Conservation (phyloP, 2,797 vertebrate genomes). For the Leptoclinus maculatus region DNA sequence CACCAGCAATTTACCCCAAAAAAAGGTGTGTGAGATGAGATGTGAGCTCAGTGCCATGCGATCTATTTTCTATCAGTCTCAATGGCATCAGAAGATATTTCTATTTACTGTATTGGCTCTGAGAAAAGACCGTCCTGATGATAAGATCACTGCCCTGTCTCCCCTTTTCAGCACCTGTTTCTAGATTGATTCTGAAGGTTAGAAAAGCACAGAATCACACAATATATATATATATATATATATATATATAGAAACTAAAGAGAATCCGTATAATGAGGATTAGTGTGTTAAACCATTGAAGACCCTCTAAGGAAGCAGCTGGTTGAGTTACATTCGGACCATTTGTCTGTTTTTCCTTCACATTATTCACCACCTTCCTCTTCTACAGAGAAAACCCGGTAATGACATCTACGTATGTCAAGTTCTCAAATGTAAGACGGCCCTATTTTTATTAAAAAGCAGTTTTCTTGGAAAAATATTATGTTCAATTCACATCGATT, state of each 20-base stretch:
- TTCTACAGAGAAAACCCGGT: neutral
- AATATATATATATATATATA: neutral
- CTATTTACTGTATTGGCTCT: neutral
- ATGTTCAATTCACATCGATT: neutral
- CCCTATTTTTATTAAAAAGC: neutral
- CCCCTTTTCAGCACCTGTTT: neutral
- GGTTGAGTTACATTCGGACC: neutral
- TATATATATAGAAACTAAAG: too few relatives aligned
- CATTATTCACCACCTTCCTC: neutral
- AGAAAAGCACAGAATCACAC: neutral
- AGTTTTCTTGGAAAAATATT: neutral
- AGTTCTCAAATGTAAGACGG: neutral
- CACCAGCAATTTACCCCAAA: conserved; percentile 41
- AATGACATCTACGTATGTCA: neutral
- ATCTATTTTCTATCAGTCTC: conserved; percentile 40
- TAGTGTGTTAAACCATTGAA: neutral
- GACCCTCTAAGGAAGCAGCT: conserved; percentile 8
- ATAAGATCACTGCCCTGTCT: neutral
- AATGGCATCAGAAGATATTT: conserved; percentile 25
- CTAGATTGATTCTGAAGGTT: neutral
- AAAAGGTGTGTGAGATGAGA: conserved; percentile 41
- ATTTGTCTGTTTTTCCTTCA: neutral
- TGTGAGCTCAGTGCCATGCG: conserved; percentile 15
- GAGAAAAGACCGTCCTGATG: conserved; percentile 10
- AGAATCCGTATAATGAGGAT: too few relatives aligned